These are phyloP conservation scores for Cylas formicarius DNA, from an alignment of 1,140 invertebrate species.

Conservation along the genomic window DNA sequence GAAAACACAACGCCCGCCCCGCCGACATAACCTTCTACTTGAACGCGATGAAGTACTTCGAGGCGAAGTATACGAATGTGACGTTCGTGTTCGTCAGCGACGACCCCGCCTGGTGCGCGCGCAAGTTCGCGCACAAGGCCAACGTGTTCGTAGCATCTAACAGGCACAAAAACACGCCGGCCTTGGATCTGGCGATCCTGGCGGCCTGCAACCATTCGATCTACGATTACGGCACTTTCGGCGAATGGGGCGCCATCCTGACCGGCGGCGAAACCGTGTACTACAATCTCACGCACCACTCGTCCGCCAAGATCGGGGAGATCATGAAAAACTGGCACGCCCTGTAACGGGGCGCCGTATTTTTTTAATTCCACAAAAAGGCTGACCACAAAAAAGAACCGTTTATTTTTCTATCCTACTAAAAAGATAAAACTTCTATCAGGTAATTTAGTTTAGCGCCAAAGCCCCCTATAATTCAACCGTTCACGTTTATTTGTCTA, in stretches of 20 bases:
- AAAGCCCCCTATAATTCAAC: too few species aligned
- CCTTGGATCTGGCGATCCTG: conserved; percentile 57
- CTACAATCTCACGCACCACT: conserved; percentile 51
- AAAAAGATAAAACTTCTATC: too few species aligned
- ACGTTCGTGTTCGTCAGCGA: conserved; percentile 57
- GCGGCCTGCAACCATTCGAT: conserved; percentile 60
- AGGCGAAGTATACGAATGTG: conserved; percentile 45
- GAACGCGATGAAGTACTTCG: conserved; percentile 51
- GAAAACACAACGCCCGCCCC: conserved; percentile 44
- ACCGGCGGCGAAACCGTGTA: conserved; percentile 54
- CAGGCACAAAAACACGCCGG: conserved; percentile 45
- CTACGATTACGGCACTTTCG: conserved; percentile 63
- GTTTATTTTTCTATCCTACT: too few species aligned
- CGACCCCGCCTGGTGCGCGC: conserved; percentile 54
- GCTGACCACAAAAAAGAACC: too few species aligned
- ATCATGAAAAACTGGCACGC: conserved; percentile 51
- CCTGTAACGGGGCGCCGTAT: too few species aligned
- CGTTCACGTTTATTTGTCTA: too few species aligned
- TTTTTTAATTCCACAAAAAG: too few species aligned
- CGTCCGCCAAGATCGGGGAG: conserved; percentile 48
- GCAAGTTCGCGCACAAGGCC: conserved; percentile 43
- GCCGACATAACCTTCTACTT: conserved; percentile 50
- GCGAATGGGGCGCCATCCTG: conserved; percentile 60
- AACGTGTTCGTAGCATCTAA: conserved; percentile 45
- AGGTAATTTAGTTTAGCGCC: too few species aligned